Conservation (phyloP, 1,140 invertebrate species). For the Trypoxylus dichotomus region DNA sequence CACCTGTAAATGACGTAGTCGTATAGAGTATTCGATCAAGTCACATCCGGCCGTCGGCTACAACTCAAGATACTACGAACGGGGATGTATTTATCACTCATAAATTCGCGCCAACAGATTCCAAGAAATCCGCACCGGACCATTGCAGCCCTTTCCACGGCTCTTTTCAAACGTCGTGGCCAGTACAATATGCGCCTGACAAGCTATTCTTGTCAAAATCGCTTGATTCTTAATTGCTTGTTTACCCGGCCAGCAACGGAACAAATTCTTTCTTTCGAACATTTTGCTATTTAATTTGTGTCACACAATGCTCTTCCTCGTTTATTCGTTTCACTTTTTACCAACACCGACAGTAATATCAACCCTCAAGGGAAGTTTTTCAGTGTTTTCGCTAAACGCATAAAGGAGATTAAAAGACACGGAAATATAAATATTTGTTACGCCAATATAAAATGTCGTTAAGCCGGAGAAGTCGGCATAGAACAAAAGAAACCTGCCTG, state of each 20-base stretch:
- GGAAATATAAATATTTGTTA: background rate
- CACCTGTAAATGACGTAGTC: conserved; percentile 24
- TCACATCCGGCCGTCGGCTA: conserved; percentile 33
- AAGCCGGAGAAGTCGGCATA: too few species aligned
- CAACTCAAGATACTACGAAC: conserved; percentile 11
- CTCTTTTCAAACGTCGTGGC: conserved; percentile 35
- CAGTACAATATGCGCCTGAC: conserved; percentile 42
- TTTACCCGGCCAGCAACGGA: conserved; percentile 40
- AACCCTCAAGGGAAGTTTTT: background rate
- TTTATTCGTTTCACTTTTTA: conserved; percentile 21
- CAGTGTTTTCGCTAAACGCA: background rate
- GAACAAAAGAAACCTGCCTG: too few species aligned
- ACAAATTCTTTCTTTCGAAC: conserved; percentile 37
- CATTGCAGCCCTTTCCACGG: conserved; percentile 28
- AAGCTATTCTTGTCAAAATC: conserved; percentile 45
- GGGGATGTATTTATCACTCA: conserved; percentile 40
- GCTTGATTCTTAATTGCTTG: conserved; percentile 44
- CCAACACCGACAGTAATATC: background rate
- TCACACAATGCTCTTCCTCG: conserved; percentile 30
- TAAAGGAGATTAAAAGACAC: background rate
- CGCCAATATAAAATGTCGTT: too few species aligned
- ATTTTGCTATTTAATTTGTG: conserved; percentile 40
- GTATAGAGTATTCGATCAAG: conserved; percentile 23
- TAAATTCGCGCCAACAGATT: conserved; percentile 37
- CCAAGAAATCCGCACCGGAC: conserved; percentile 31